Base-by-base conservation (phyloP, 2,113 vertebrate species). In the Mustelus asterias region DNA sequence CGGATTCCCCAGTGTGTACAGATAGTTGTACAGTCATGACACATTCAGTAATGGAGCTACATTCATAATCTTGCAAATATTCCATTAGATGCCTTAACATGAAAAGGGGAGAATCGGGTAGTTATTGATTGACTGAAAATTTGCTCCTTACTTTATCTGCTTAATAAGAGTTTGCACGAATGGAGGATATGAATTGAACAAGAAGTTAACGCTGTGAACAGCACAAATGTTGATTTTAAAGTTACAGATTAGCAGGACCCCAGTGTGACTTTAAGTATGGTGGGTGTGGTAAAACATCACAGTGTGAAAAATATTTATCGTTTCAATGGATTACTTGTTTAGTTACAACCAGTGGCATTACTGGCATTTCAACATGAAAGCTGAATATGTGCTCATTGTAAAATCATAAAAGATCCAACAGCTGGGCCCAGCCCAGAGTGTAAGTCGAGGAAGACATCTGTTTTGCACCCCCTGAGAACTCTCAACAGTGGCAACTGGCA, bases 261-360 rank as follows among this genome's bases (percentile, higher is more conserved):
- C 60, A 37, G 89, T 1, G n/a, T 65, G 60, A n/a, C 89, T 65
- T 58, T 92, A 24, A 37, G 60, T 93, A 3, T 65, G 18, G 89
- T 65, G 33, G n/a, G 60, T 67, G 89, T 33, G 6, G 22, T 37
- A 60, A 65, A 93, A 67, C 33, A 37, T 93, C n/a, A 9, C 16
- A 22, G 33, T 7, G 8, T 37, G 60, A 93, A 65, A 65, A 93
- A 93, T 93, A 67, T 93, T 93, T 93, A 93, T 22, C 7, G 6
- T 65, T 63, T 93, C 89, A 93, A 93, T 37, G 89, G 60, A n/a
- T n/a, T 67, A 65, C 89, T 93, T 93, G 60, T 93, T 93, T 41
- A 37, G 16, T 37, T 22, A 44, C 60, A 93, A 9, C 33, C 18
- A 93, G 0, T 65, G 89, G n/a, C 58, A 93, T 93, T 22, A 93